phyloP scores from a whole-genome alignment of 2,888 invertebrate genomes.

The Cylindroiulus punctatus region DNA sequence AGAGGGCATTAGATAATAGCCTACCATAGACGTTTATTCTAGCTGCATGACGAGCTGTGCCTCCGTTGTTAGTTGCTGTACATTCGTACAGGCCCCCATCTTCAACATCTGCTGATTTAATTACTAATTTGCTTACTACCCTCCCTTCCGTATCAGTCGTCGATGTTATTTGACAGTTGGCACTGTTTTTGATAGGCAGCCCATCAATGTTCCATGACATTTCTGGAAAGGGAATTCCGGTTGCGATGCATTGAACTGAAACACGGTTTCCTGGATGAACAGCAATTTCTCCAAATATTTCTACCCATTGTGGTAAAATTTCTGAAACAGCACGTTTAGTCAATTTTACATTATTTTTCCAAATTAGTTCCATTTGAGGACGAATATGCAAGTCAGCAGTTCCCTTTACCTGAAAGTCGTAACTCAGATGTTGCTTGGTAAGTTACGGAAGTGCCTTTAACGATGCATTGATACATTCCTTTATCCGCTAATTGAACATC shows the following conservation, averaged over 20 bases:
- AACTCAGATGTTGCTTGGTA: slow-evolving; percentile 51
- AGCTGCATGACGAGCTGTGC: neutral
- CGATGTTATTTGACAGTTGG: neutral
- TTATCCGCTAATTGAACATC: slow-evolving; percentile 41
- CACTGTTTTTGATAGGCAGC: neutral
- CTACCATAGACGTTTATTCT: slow-evolving; percentile 6
- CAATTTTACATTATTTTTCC: too few species aligned
- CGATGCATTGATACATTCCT: slow-evolving; percentile 55
- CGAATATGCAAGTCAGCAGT: neutral
- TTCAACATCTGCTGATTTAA: slow-evolving; percentile 15
- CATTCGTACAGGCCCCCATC: slow-evolving; percentile 54
- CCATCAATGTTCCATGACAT: slow-evolving; percentile 47
- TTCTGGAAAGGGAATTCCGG: slow-evolving; percentile 46
- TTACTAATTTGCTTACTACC: neutral
- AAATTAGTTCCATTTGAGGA: too few species aligned
- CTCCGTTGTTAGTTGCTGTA: slow-evolving; percentile 37
- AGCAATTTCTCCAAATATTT: slow-evolving; percentile 48
- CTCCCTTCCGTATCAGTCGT: neutral
- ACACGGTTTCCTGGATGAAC: slow-evolving; percentile 41
- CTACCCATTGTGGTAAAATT: slow-evolving; percentile 35
- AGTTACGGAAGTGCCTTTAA: neutral
- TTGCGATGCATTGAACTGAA: slow-evolving; percentile 5
- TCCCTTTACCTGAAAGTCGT: slow-evolving; percentile 39
- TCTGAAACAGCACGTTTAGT: slow-evolving; percentile 26
- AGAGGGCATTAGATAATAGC: neutral